Evolutionary conservation across 2,888 invertebrate genomes (phyloP), one percentile per base, ranked within the genome.

Genomic region (Napeogenes sylphis): DNA sequence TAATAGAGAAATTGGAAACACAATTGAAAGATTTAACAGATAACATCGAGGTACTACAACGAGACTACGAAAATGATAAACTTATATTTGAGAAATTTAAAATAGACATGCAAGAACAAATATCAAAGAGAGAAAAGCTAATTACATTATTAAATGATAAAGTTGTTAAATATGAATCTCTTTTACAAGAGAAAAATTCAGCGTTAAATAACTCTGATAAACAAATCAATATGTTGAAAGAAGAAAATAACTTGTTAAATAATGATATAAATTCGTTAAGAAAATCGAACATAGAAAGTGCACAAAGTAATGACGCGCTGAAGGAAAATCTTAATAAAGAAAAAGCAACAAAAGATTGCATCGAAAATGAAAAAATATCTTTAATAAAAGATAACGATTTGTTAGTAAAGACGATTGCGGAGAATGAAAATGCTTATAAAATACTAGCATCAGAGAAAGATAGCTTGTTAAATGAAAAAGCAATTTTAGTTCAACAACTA

Each of bases 1-100:
- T 78, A 10, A 80, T 84, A 53, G 77, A 79, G 59, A 73, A 70
- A 45, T 64, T 84, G 13, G 80, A 83, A 68, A 68, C 73, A 54
- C 73, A 74, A 54, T 51, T 82, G 14, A 78, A 76, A 70, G 63
- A 66, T 35, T 67, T 72, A 30, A 69, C 64, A 35, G 64, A 63
- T 33, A 70, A 77, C 45, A 62, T 81, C 32, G 77, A 78, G 62
- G 68, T 71, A 3, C 58, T 81, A 13, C 71, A 73, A 46, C 72
- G 73, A 63, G 72, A 79, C 53, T 77, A 73, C 45, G 80, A 80
- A 66, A 70, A 73, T 53, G 67, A 76, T 30, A 78, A 75, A 61
- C 67, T 74, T 30, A 66, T 68, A 13, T 77, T 73, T 73, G 79
- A 82, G 58, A 77, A 75, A 55, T 70, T 66, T 38, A 79, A 79